These are phyloP conservation scores for Calameuta idolon DNA, from an alignment of 2,888 invertebrate genomes.

Conservation along the genomic window DNA sequence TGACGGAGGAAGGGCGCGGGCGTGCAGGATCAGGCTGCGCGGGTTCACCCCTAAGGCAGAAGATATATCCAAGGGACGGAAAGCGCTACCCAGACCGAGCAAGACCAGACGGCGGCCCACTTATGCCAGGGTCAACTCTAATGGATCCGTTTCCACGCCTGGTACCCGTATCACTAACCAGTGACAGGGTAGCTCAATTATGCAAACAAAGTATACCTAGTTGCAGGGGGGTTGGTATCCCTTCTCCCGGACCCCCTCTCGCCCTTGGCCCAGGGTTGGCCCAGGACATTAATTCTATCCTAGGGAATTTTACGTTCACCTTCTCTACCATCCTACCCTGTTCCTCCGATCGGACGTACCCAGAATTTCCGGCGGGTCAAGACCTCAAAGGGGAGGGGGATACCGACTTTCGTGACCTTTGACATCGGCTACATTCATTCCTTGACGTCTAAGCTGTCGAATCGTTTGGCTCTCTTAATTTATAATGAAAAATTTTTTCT, in stretches of 20 bases:
- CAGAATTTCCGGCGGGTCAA: too few relatives aligned
- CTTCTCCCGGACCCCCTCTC: not conserved
- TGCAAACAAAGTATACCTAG: conserved; percentile 29
- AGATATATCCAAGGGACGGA: conserved; percentile 19
- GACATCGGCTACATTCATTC: too few relatives aligned
- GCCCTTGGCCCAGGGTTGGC: too few relatives aligned
- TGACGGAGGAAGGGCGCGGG: conserved; percentile 15
- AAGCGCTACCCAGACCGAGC: conserved; percentile 10
- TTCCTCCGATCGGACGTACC: too few relatives aligned
- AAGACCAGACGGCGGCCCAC: conserved; percentile 26
- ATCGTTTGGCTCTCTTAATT: too few relatives aligned
- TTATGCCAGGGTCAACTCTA: conserved; percentile 30
- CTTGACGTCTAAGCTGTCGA: too few relatives aligned
- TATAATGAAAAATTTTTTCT: too few relatives aligned
- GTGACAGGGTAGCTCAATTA: conserved; percentile 29
- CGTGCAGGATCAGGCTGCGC: not conserved
- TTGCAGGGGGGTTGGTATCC: not conserved
- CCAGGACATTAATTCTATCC: too few relatives aligned
- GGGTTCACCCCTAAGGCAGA: not conserved
- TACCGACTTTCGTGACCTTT: too few relatives aligned
- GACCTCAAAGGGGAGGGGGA: too few relatives aligned
- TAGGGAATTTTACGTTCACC: too few relatives aligned
- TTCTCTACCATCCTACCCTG: too few relatives aligned
- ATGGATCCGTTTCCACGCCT: conserved; percentile 35
- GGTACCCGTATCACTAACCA: conserved; percentile 8